Evolutionary conservation across 2,797 vertebrate genomes (phyloP), one percentile per base, ranked within the genome.

Genomic region (Menidia menidia): DNA sequence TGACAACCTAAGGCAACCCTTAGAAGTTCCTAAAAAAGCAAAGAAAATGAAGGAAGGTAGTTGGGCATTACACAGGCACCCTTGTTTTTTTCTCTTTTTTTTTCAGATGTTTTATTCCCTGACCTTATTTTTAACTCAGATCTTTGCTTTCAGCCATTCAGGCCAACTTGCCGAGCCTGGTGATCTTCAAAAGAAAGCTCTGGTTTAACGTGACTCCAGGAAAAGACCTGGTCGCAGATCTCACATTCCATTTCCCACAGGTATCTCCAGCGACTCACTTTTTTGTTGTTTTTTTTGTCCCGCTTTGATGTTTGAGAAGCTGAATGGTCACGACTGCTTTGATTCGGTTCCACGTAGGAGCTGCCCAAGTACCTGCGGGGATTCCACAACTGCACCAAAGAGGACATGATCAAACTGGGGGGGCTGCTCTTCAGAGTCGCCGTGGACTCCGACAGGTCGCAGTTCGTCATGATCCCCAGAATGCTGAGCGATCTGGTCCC

Each of bases 191-290:
- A 95, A 93, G 97, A 88, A 99, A 98, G 82, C 90, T 99, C 18
- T 99, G 98, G 97, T 92, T 99, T 74, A 97, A 93, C 0, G 95
- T 98, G 57, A 79, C 11, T 70, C 97, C 97, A 0, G 97, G 96
- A 39, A 98, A 95, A 80, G 97, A 99, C 55, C 6, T 93, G 52
- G 91, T 91, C 0, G 97, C 97, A 18, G 98, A 99, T 80, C 89
- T 93, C 64, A 94, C 83, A 18, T 97, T 99, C 84, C 97, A 99
- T 77, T 99, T 95, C 82, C 96, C 98, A n/a, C 97, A 99, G 96
- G 98, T 93, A 78, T 52, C 25, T 47, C 44, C 9, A 13, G 13
- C 30, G 25, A 25, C 2, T 9, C 13, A 60, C 4, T 58, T 39
- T 4, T 51, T 2, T 39, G 4, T 0, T 30, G 8, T 58, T 19